These are phyloP conservation scores for Sebastes variabilis DNA, from an alignment of 2,797 vertebrate species.

Conservation along the genomic window DNA sequence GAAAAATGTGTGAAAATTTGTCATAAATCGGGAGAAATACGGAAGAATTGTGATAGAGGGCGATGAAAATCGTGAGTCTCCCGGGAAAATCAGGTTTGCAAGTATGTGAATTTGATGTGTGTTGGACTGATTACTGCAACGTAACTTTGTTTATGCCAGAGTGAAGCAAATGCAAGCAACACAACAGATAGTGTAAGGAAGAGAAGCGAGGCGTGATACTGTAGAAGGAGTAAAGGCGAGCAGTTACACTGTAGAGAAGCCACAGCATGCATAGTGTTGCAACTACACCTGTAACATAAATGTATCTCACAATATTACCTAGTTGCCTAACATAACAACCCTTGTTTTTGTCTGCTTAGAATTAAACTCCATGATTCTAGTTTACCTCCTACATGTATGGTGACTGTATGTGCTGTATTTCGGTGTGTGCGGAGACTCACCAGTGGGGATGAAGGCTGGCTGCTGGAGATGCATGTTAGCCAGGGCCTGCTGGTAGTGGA, in stretches of 20 bases:
- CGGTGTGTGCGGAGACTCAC: constrained; percentile 81
- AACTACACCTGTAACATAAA: not conserved
- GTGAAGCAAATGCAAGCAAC: too few species aligned
- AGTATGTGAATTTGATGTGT: too few species aligned
- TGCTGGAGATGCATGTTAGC: constrained; percentile 98
- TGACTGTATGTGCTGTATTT: not conserved
- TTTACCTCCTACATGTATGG: not conserved
- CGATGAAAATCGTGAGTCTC: too few species aligned
- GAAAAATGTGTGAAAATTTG: too few species aligned
- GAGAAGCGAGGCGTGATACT: constrained; percentile 13
- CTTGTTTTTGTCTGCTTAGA: not conserved
- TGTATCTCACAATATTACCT: not conserved
- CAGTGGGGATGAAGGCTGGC: constrained; percentile 91
- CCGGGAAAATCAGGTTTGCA: too few species aligned
- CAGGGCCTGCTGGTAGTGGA: constrained; percentile 98
- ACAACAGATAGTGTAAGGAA: not conserved
- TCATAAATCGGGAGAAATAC: too few species aligned
- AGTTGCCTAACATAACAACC: not conserved
- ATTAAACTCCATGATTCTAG: not conserved
- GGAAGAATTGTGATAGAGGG: too few species aligned
- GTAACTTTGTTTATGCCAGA: not conserved
- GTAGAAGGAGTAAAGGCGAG: not conserved
- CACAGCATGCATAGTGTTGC: constrained; percentile 9
- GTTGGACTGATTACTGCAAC: too few species aligned
- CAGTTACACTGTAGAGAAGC: not conserved